phyloP scores from a whole-genome alignment of 2,888 invertebrate genomes.

The Drosophila gaucha region DNA sequence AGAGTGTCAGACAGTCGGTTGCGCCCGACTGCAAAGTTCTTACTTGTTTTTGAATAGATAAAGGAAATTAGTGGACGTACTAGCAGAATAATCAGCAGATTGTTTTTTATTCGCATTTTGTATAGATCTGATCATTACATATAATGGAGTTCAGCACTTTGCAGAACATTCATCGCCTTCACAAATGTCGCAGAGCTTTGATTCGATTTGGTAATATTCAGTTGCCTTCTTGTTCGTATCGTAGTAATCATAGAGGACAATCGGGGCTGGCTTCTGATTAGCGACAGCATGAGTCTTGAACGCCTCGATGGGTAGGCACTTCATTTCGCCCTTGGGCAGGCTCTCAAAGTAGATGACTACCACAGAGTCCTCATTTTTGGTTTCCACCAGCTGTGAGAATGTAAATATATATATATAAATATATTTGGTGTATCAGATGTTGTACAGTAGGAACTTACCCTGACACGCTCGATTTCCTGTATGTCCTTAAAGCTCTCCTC shows the following conservation, averaged over 20 bases:
- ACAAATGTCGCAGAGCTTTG: constrained; percentile 81
- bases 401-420: neutral
- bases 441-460: constrained; percentile 64
- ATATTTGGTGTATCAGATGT: neutral
- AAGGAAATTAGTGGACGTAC: too few relatives aligned
- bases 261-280: constrained; percentile 93
- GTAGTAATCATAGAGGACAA: constrained; percentile 95
- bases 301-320: constrained; percentile 93
- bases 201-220: constrained; percentile 73
- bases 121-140: neutral
- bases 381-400: constrained; percentile 86
- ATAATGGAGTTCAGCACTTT: constrained; percentile 35
- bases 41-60: too few relatives aligned
- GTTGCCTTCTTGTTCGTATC: constrained; percentile 88
- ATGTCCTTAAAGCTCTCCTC: constrained; percentile 89
- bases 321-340: constrained; percentile 86
- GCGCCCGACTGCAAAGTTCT: too few relatives aligned
- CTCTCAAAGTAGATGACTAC: constrained; percentile 91
- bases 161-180: constrained; percentile 55
- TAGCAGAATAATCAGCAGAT: too few relatives aligned
- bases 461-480: constrained; percentile 84
- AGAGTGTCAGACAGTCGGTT: too few relatives aligned
- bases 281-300: constrained; percentile 93
- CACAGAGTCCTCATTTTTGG: constrained; percentile 87
- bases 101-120: neutral